Conservation (phyloP, 1,140 invertebrate species). For the Cydia amplana region DNA sequence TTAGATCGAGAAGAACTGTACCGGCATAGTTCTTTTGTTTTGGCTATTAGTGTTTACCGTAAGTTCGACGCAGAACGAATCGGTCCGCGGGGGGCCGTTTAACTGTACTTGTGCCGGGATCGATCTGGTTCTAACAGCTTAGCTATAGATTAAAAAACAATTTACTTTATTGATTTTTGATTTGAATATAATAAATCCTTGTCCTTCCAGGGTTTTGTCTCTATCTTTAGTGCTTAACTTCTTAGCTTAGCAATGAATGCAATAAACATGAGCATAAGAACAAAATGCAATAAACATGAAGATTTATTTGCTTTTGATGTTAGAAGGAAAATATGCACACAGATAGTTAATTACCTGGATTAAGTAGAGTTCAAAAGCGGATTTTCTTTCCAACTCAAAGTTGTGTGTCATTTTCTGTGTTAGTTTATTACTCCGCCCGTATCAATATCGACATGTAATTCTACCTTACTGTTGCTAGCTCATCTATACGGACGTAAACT, state of each 20-base stretch:
- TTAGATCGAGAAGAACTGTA: constrained; percentile 21
- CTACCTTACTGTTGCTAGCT: neutral
- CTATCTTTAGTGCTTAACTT: too few species aligned
- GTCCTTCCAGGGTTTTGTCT: neutral
- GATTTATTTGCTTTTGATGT: too few species aligned
- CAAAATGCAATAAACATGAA: too few species aligned
- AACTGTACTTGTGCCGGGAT: constrained; percentile 20
- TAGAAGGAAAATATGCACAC: too few species aligned
- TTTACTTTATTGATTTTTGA: neutral
- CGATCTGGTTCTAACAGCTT: neutral
- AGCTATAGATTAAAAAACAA: neutral
- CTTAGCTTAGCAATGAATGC: too few species aligned
- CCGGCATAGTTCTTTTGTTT: constrained; percentile 28
- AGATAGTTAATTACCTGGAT: too few species aligned
- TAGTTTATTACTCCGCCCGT: too few species aligned
- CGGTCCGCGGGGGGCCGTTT: constrained; percentile 11
- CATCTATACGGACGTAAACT: neutral
- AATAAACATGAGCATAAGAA: too few species aligned
- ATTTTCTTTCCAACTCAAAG: too few species aligned
- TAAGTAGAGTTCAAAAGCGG: too few species aligned
- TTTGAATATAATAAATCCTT: neutral
- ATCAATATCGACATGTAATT: neutral
- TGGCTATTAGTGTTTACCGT: constrained; percentile 22
- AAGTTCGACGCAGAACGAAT: constrained; percentile 29
- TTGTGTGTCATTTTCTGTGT: too few species aligned